These are phyloP conservation scores for Peromyscus californicus DNA, from an alignment of 2,113 vertebrate genomes.

Conservation along the genomic window DNA sequence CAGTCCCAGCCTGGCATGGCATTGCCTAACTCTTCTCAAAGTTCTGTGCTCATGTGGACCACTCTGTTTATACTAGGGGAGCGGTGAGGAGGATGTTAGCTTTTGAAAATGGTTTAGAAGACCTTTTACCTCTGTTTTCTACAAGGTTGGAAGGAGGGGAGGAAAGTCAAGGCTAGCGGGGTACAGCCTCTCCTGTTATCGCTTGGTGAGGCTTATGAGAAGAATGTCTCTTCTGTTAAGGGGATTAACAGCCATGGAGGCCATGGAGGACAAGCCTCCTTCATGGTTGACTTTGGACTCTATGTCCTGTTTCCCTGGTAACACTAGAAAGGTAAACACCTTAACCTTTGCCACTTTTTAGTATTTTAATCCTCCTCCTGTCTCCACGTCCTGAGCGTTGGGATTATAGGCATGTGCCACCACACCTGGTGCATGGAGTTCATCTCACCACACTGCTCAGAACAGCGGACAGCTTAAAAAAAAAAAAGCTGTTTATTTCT, in stretches of 20 bases:
- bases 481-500: not conserved
- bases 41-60: not conserved
- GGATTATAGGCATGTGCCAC: not conserved
- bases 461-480: not conserved
- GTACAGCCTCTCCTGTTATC: not conserved
- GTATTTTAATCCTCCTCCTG: not conserved
- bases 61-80: not conserved
- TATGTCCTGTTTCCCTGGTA: not conserved
- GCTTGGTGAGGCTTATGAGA: not conserved
- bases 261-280: not conserved
- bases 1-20: not conserved
- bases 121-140: not conserved
- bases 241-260: not conserved
- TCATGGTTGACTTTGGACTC: not conserved
- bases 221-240: not conserved
- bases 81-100: not conserved
- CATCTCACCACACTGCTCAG: not conserved
- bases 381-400: not conserved
- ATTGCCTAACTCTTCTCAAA: slow-evolving; percentile 24
- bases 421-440: no score
- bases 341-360: not conserved
- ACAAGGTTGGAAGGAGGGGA: not conserved
- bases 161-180: not conserved
- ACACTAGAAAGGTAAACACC: not conserved
- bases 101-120: slow-evolving; percentile 27